Evolutionary conservation across 2,113 vertebrate species (phyloP).

Genomic region (Hemiprocne comata): DNA sequence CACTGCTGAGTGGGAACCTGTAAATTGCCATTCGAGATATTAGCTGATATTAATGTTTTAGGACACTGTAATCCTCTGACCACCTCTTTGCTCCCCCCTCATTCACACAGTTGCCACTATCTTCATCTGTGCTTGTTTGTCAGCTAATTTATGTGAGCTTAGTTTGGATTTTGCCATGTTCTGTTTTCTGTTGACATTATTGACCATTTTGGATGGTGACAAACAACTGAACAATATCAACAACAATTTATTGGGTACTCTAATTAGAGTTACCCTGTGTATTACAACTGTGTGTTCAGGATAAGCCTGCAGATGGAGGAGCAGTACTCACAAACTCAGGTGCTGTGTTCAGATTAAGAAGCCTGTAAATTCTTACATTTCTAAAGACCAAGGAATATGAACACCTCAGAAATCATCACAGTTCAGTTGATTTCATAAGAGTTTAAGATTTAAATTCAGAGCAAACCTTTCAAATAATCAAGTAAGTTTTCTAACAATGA

Average conservation of each 20-base stretch:
- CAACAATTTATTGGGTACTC: conserved; percentile 53
- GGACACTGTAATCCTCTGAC: background rate
- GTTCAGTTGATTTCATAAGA: background rate
- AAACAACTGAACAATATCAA: conserved; percentile 25
- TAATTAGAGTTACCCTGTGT: conserved; percentile 45
- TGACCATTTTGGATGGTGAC: conserved; percentile 18
- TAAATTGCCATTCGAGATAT: accelerated
- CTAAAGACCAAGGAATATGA: background rate
- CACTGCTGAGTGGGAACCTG: background rate
- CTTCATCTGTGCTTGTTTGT: background rate
- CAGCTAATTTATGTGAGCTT: background rate
- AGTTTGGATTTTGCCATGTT: background rate
- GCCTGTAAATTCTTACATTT: background rate
- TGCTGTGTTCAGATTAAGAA: background rate
- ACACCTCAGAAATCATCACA: background rate
- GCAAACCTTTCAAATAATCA: background rate
- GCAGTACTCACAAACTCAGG: background rate
- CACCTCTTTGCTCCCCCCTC: background rate
- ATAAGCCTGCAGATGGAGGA: background rate
- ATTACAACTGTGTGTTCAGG: background rate
- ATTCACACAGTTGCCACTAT: accelerated
- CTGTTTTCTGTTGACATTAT: background rate
- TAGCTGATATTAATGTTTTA: background rate
- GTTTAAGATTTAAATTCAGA: background rate
- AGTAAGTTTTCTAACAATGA: background rate